A percentile compares a stretch with the other conserved stretches of the same genome.
Evolutionary conservation across 2,797 vertebrate species (phyloP).

Genomic region (Chelidonichthys spinosus): DNA sequence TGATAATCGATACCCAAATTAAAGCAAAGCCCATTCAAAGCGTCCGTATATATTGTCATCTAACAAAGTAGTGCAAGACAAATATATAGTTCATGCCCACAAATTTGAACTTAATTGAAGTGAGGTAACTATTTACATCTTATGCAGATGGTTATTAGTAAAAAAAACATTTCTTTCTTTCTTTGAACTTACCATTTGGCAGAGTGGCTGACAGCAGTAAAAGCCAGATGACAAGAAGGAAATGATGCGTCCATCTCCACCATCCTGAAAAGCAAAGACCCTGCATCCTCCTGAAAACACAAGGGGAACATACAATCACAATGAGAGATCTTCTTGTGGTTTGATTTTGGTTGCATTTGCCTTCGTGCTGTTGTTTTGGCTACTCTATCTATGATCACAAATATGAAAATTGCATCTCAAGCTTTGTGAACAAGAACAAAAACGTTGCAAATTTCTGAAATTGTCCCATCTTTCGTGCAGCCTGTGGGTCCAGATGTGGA

Average conservation of each 20-base stretch:
- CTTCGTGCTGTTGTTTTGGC: background rate
- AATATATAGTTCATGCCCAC: no score
- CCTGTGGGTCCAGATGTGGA: background rate
- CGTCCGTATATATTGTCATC: no score
- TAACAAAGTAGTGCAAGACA: no score
- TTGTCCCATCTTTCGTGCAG: background rate
- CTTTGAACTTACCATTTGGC: conserved; percentile 58
- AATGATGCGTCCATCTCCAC: conserved; percentile 41
- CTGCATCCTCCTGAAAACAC: conserved; percentile 73
- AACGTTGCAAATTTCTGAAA: background rate
- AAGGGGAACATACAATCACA: background rate
- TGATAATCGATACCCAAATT: no score
- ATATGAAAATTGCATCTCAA: background rate
- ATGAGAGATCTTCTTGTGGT: background rate
- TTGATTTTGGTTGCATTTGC: background rate
- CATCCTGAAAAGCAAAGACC: conserved; percentile 35
- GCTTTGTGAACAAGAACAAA: background rate
- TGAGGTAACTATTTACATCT: background rate
- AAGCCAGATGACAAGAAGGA: conserved; percentile 46
- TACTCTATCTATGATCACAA: no score
- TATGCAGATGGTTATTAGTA: background rate
- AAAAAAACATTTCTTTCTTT: no score
- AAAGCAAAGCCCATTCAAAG: no score
- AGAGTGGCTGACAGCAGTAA: conserved; percentile 45
- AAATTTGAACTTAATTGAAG: background rate